Evolutionary conservation across 2,113 vertebrate species (phyloP).

Genomic region (Sebastes fasciatus): DNA sequence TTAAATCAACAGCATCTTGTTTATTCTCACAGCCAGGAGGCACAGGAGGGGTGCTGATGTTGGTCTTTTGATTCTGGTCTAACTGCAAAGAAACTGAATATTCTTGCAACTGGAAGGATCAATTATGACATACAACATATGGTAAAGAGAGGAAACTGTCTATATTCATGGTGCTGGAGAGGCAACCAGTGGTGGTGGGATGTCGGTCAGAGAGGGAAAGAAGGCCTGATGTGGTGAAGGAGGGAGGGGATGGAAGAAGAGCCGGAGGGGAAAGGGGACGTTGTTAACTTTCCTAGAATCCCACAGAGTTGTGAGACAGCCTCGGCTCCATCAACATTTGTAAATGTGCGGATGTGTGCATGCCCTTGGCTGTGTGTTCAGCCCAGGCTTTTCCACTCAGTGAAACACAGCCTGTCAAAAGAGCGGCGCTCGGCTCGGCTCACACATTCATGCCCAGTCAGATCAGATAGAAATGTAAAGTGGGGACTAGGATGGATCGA

Average conservation of each 20-base stretch:
- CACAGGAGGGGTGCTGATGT: neutral
- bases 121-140: conserved; percentile 34
- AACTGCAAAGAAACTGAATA: neutral
- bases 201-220: conserved; percentile 38
- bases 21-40: neutral
- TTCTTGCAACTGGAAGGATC: conserved; percentile 13
- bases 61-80: conserved; percentile 10
- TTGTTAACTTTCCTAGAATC: conserved; percentile 64
- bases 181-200: conserved; percentile 31
- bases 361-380: conserved; percentile 25
- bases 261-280: conserved; percentile 38
- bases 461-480: conserved; percentile 47
- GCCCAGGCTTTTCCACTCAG: conserved; percentile 54
- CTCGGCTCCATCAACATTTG: conserved; percentile 59
- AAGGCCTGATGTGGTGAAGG: conserved; percentile 47
- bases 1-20: conserved; percentile 26
- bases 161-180: conserved; percentile 34
- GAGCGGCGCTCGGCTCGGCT: conserved; percentile 50
- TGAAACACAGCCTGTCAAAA: conserved; percentile 51
- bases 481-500: neutral
- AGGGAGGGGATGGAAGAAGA: conserved; percentile 50
- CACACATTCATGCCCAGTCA: conserved; percentile 31
- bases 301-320: conserved; percentile 51
- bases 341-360: conserved; percentile 33
- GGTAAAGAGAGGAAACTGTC: conserved; percentile 44